Conservation (phyloP, 2,797 vertebrate species). For the Smutsia gigantea region DNA sequence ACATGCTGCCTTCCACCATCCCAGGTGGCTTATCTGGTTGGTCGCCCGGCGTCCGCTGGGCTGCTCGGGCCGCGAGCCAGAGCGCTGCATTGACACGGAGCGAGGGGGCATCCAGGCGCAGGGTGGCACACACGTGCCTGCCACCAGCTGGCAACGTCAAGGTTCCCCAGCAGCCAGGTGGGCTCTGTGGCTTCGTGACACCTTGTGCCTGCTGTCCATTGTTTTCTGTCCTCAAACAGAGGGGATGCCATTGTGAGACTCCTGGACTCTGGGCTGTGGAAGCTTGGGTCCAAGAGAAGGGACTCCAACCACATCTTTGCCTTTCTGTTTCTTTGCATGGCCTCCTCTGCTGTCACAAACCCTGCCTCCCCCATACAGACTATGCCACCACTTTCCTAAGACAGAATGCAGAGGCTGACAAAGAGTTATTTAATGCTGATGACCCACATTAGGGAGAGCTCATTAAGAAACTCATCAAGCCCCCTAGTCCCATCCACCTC, state of each 20-base stretch:
- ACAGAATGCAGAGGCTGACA: background rate
- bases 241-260: background rate
- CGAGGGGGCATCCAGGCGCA: rapidly evolving
- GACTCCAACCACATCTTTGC: background rate
- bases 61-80: rapidly evolving
- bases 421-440: background rate
- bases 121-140: rapidly evolving
- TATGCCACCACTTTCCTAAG: background rate
- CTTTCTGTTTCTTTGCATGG: background rate
- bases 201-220: no score
- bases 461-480: background rate
- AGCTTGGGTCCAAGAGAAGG: background rate
- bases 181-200: rapidly evolving
- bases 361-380: background rate
- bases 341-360: no score
- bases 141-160: background rate
- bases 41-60: background rate
- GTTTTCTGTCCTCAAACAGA: background rate
- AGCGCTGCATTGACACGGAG: background rate
- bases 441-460: background rate
- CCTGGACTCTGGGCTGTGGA: rapidly evolving
- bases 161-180: background rate
- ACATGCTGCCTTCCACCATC: background rate
- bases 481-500: rapidly evolving
- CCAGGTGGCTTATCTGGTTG: rapidly evolving